These are phyloP conservation scores for Bubalus kerabau DNA, from an alignment of 2,113 vertebrate genomes.

Conservation along the genomic window DNA sequence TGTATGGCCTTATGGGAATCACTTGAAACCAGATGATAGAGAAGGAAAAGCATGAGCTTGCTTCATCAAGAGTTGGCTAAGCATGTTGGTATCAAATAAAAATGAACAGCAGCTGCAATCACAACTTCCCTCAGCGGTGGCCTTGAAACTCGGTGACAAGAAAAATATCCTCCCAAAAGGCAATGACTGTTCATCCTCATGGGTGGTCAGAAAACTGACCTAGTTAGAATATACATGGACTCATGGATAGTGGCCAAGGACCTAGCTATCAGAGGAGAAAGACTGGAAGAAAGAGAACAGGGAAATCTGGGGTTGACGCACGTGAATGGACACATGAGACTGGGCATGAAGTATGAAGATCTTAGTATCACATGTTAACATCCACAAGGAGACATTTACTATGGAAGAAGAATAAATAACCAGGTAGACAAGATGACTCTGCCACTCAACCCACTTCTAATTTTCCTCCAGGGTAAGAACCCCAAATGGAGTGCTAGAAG, in stretches of 20 bases:
- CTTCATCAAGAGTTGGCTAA: background rate
- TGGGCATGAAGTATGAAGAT: background rate
- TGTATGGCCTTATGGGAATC: background rate
- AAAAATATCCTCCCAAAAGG: background rate
- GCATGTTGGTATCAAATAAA: background rate
- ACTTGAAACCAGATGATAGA: background rate
- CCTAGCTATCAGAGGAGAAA: background rate
- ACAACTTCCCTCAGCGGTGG: background rate
- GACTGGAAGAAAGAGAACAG: background rate
- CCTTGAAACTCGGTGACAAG: background rate
- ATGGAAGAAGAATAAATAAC: background rate
- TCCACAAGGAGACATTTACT: background rate
- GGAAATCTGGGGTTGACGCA: background rate
- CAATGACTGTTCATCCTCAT: background rate
- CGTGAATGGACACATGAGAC: background rate
- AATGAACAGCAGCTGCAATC: background rate
- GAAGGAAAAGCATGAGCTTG: background rate
- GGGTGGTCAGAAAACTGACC: background rate
- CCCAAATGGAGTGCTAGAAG: background rate
- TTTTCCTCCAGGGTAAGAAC: background rate
- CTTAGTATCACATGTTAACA: background rate
- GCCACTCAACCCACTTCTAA: background rate
- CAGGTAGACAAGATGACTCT: background rate
- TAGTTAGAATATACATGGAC: background rate
- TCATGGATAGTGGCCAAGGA: background rate